These are phyloP conservation scores for Piprites chloris DNA, from an alignment of 2,113 vertebrate species.

Conservation along the genomic window DNA sequence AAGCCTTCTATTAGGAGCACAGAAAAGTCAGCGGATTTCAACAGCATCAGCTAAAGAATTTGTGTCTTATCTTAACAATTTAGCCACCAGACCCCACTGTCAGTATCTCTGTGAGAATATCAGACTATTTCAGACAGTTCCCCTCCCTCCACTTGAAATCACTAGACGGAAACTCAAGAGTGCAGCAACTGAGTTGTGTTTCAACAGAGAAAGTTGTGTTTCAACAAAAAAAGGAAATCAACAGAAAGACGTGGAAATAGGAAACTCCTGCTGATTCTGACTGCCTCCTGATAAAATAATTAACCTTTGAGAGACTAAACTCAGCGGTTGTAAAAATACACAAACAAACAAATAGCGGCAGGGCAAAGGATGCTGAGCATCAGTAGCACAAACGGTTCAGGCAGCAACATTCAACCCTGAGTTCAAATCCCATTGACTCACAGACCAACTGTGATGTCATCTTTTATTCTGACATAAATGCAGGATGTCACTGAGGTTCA, in stretches of 20 bases:
- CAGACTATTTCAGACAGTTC: background rate
- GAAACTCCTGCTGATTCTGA: background rate
- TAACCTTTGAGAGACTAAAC: background rate
- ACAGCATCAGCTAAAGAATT: constrained; percentile 42
- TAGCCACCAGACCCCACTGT: background rate
- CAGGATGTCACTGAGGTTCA: background rate
- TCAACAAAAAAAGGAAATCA: background rate
- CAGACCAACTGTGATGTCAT: background rate
- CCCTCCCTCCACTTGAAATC: background rate
- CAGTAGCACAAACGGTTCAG: background rate
- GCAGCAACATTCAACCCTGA: background rate
- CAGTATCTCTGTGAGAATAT: background rate
- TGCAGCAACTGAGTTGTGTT: background rate
- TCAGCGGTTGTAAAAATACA: background rate
- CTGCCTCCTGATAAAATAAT: background rate
- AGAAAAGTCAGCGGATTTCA: constrained; percentile 52
- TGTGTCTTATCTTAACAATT: constrained; percentile 39
- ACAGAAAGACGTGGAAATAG: constrained; percentile 8
- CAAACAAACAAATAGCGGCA: background rate
- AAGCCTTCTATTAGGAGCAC: constrained; percentile 44
- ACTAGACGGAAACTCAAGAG: background rate
- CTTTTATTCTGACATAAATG: background rate
- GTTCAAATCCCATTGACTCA: background rate
- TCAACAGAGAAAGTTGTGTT: constrained; percentile 20
- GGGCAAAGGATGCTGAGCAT: background rate